These are phyloP conservation scores for Drosophila engyochracea DNA, from an alignment of 2,888 invertebrate species.

Conservation along the genomic window DNA sequence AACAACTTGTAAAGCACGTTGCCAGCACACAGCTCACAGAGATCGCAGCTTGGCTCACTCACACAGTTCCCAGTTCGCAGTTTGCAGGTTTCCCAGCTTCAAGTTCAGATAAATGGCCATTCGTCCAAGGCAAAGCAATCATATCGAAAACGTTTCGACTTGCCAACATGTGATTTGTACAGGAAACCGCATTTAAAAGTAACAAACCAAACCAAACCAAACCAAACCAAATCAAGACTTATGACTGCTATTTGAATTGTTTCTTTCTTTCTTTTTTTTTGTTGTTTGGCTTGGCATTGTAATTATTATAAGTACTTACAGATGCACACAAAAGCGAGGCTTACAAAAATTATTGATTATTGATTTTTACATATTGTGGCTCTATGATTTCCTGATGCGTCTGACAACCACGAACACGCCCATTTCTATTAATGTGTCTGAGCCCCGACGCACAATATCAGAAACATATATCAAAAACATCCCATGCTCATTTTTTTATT, in stretches of 20 bases:
- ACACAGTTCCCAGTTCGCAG: constrained; percentile 14
- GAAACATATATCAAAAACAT: constrained; percentile 50
- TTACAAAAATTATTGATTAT: constrained; percentile 59
- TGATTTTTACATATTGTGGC: constrained; percentile 67
- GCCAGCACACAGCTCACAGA: constrained; percentile 3
- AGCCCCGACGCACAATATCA: constrained; percentile 61
- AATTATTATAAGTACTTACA: constrained; percentile 77
- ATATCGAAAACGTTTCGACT: constrained; percentile 68
- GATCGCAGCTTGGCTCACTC: constrained; percentile 5
- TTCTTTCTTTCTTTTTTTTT: constrained; percentile 4
- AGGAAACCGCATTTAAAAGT: constrained; percentile 72
- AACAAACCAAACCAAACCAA: constrained; percentile 33
- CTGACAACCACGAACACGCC: constrained; percentile 73
- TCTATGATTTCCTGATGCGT: constrained; percentile 60
- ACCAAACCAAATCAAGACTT: constrained; percentile 34
- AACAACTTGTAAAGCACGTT: constrained; percentile 36
- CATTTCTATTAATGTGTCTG: constrained; percentile 76
- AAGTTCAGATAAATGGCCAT: constrained; percentile 68
- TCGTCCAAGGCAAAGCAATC: constrained; percentile 60
- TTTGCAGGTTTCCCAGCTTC: constrained; percentile 37
- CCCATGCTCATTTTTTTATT: constrained; percentile 19
- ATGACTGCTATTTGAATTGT: constrained; percentile 37
- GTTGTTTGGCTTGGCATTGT: constrained; percentile 53
- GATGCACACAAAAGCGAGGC: constrained; percentile 17
- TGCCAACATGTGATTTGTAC: constrained; percentile 69